phyloP scores from a whole-genome alignment of 2,797 vertebrate species.

The Centroberyx gerrardi region DNA sequence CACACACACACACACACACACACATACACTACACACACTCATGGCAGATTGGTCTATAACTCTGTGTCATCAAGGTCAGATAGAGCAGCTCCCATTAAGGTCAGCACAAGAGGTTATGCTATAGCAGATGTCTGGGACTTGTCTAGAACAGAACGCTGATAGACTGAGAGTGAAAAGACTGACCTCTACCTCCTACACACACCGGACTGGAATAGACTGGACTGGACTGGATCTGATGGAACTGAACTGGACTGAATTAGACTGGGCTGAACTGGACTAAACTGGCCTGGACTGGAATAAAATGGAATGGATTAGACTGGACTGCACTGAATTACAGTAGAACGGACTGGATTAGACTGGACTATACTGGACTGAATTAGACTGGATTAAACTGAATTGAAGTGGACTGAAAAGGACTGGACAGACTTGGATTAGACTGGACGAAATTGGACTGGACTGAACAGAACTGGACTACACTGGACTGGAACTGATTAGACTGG shows the following conservation, averaged over 20 bases:
- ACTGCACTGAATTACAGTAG: too few species aligned
- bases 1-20: not conserved
- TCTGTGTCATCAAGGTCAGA: conserved; percentile 41
- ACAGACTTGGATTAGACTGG: too few species aligned
- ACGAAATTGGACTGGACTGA: too few species aligned
- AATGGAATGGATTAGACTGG: conserved; percentile 8
- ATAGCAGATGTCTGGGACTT: not conserved
- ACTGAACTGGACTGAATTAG: conserved; percentile 43
- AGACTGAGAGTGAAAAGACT: too few species aligned
- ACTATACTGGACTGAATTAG: too few species aligned
- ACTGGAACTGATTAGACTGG: too few species aligned
- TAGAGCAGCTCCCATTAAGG: conserved; percentile 19
- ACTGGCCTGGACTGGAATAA: conserved; percentile 43
- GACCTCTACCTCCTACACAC: too few species aligned
- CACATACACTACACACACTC: not conserved
- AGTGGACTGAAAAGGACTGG: too few species aligned
- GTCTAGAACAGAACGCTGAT: too few species aligned
- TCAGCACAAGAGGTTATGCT: not conserved
- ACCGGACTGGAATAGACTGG: conserved; percentile 9
- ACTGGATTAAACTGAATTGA: too few species aligned
- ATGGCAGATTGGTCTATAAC: conserved; percentile 22
- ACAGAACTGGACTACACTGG: too few species aligned
- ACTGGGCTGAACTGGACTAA: conserved; percentile 25
- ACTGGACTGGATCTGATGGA: conserved; percentile 19
- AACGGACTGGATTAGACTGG: not conserved